A percentile compares a stretch with the other conserved stretches of the same genome.
phyloP scores from a whole-genome alignment of 2,113 vertebrate genomes.

The Myotis davidii region DNA sequence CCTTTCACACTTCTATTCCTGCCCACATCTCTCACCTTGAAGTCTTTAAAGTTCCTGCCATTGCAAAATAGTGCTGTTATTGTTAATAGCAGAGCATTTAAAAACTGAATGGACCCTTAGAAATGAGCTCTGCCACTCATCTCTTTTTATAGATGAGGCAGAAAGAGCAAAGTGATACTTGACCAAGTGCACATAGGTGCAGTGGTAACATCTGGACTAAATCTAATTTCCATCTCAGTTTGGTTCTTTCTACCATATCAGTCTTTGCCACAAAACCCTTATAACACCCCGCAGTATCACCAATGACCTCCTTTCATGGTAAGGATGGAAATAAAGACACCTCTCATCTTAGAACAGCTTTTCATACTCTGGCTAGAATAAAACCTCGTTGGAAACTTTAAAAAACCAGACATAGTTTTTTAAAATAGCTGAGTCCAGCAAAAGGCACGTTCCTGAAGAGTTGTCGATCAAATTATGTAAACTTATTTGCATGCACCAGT shows the following conservation, averaged over 20 bases:
- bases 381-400: conserved; percentile 42
- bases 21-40: background rate
- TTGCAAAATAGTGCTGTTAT: background rate
- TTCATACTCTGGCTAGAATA: conserved; percentile 45
- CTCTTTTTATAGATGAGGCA: conserved; percentile 14
- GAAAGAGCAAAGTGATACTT: background rate
- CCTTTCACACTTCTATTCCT: background rate
- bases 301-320: conserved; percentile 23
- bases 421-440: conserved; percentile 52
- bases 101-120: background rate
- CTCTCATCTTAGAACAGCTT: conserved; percentile 13
- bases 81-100: background rate
- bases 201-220: background rate
- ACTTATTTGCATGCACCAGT: background rate
- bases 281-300: background rate
- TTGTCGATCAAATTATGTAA: conserved; percentile 57
- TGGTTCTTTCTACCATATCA: background rate
- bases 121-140: background rate
- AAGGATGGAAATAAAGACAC: conserved; percentile 44
- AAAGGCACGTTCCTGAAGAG: conserved; percentile 50
- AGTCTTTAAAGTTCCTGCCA: background rate
- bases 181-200: background rate
- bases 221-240: background rate
- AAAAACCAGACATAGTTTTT: conserved; percentile 53
- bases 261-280: conserved; percentile 18